These are phyloP conservation scores for Daptonema setosum DNA, from an alignment of 2,888 invertebrate species.

Conservation along the genomic window DNA sequence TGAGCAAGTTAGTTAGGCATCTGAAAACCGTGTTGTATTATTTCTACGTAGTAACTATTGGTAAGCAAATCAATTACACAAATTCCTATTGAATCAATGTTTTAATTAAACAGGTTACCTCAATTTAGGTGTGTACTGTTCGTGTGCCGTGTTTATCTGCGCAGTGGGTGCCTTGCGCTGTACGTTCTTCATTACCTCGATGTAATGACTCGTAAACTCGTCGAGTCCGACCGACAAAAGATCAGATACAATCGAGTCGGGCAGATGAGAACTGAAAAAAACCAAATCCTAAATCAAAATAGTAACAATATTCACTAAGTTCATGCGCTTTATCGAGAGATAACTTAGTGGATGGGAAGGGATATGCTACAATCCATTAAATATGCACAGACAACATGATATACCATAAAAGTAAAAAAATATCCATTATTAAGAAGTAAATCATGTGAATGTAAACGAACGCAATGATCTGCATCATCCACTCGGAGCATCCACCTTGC, in stretches of 20 bases:
- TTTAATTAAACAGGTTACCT: no score
- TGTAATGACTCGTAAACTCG: not conserved
- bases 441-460: no score
- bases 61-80: no score
- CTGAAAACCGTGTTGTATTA: no score
- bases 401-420: not conserved
- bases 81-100: no score
- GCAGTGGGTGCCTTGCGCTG: not conserved
- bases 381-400: not conserved
- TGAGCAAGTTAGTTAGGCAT: not conserved
- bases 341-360: not conserved
- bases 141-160: not conserved
- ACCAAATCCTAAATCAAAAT: not conserved
- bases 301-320: not conserved
- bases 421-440: no score
- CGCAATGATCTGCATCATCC: not conserved
- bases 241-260: not conserved
- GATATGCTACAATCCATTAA: not conserved
- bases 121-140: not conserved
- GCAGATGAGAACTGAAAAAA: not conserved
- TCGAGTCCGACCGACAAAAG: not conserved
- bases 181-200: not conserved
- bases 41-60: no score
- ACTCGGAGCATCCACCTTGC: not conserved
- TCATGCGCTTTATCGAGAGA: not conserved